These are phyloP conservation scores for Chironomus striatipennis DNA, from an alignment of 1,140 invertebrate species.

Conservation along the genomic window DNA sequence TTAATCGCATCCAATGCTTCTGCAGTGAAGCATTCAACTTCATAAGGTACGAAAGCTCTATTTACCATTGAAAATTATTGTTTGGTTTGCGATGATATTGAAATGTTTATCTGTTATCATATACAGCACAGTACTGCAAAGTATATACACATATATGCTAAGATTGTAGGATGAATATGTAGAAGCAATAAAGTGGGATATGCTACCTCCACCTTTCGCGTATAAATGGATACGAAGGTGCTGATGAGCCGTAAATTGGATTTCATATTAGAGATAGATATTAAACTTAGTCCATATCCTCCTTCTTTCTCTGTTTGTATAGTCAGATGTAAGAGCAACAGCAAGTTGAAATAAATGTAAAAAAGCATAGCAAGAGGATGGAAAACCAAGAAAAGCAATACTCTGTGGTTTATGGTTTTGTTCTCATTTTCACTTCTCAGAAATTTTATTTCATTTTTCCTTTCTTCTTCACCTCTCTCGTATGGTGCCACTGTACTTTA, in stretches of 20 bases:
- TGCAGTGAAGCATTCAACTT: too few relatives aligned
- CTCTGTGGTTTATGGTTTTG: neutral
- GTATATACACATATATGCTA: neutral
- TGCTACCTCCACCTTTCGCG: neutral
- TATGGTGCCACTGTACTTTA: neutral
- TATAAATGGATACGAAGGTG: neutral
- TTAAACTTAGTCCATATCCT: neutral
- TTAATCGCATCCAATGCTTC: too few relatives aligned
- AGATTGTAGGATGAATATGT: neutral
- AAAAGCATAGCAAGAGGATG: too few relatives aligned
- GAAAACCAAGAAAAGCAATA: neutral
- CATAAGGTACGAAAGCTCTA: neutral
- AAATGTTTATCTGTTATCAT: neutral
- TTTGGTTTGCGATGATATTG: neutral
- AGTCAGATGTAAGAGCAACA: neutral
- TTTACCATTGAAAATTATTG: slow-evolving; percentile 2
- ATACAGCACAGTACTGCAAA: neutral
- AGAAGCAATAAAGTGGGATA: too few relatives aligned
- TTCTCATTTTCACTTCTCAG: neutral
- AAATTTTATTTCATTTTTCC: neutral
- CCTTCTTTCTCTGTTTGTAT: neutral
- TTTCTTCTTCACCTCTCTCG: neutral
- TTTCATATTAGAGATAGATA: neutral
- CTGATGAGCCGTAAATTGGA: slow-evolving; percentile 11
- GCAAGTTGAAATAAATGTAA: neutral